phyloP scores from a whole-genome alignment of 2,113 vertebrate species.

The Lycocorax pyrrhopterus region DNA sequence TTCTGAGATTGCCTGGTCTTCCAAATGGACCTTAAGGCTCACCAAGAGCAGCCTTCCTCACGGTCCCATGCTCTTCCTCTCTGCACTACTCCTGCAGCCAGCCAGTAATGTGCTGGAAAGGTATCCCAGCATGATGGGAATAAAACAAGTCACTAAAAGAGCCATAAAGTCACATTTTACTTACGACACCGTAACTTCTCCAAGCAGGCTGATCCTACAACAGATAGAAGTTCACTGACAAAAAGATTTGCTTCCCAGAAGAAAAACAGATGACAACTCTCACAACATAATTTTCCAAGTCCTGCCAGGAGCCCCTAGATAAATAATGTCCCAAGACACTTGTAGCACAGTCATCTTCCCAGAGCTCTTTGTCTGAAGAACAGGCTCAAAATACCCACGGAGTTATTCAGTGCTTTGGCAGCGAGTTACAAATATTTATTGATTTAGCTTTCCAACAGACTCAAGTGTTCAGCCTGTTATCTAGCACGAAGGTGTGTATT shows the following conservation, averaged over 20 bases:
- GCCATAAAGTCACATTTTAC: background rate
- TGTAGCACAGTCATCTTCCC: background rate
- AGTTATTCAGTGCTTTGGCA: background rate
- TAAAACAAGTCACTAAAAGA: background rate
- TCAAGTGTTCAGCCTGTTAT: background rate
- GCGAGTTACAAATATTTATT: background rate
- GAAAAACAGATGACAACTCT: background rate
- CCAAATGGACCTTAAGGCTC: background rate
- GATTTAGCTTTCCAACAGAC: background rate
- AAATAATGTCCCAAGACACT: background rate
- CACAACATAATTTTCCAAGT: background rate
- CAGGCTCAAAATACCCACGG: background rate
- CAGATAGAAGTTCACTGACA: background rate
- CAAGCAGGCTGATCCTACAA: background rate
- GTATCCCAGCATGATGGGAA: background rate
- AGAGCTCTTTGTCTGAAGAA: background rate
- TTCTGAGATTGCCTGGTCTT: background rate
- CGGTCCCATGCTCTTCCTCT: fast-evolving
- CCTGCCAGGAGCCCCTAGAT: background rate
- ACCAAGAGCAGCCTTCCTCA: background rate
- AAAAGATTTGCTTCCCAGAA: background rate
- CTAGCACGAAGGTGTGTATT: background rate
- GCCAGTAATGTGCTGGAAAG: background rate
- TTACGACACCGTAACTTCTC: background rate
- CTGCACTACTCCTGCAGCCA: background rate